Base-by-base conservation (phyloP, 2,797 vertebrate species). In the Huso huso region DNA sequence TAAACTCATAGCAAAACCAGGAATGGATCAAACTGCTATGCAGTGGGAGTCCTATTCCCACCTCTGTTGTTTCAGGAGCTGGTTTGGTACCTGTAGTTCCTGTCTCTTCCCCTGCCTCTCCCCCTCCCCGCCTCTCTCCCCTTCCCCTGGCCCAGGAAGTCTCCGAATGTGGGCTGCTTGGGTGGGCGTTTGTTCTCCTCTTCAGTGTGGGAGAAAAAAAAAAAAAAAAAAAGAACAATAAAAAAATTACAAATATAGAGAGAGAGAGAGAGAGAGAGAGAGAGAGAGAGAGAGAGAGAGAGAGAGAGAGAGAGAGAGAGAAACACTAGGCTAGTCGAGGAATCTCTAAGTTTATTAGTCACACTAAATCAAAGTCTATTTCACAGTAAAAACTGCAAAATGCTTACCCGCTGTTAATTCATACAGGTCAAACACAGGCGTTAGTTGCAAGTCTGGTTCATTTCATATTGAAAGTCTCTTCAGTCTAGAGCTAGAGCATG, bases 81-180 rank as follows among this genome's bases (percentile, higher is more conserved):
- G 49, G 2, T n/a, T 9, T 51, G 61, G 1, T 77, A 95, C 95
- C 93, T 97, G 86, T 95, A 96, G 71, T 86, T 85, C 1, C 83
- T 88, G 66, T 77, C 89, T 79, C 83, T 88, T 55, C 81, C 83
- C 62, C 79, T 74, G 18, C 84, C 81, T 64, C 66, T 77, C 2
- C 83, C 88, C 63, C 77, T 75, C 68, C 74, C 77, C 0, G 83
- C 82, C 10, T 80, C 82, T 11, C 64, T 73, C 6, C 73, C 74
- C 75, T 84, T 73, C 68, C 81, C 86, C 62, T 91, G 88, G 0
- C 88, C 81, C 67, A 95, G 68, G 78, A 93, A 95, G 68, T 96
- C 93, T 0, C 88, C 92, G 10, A 95, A 92, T 0, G 89, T 93
- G 0, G 91, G 86, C 0, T 68, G 75, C 65, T 90, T 93, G 2